These are phyloP conservation scores for Ctenosaura bakeri DNA, from an alignment of 2,797 vertebrate species.

Conservation along the genomic window DNA sequence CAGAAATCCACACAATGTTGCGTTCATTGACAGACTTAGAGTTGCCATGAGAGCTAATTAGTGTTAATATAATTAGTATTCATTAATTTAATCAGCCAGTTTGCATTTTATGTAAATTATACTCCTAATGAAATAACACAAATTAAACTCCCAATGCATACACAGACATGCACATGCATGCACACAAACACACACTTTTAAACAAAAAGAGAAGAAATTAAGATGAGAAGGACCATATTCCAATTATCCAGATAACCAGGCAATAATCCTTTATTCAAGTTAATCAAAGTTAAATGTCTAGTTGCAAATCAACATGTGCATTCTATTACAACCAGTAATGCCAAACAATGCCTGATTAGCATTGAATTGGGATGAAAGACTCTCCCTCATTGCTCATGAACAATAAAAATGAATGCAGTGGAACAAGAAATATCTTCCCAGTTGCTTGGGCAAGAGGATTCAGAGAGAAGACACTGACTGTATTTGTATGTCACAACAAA, in stretches of 20 bases:
- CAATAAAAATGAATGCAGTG: not conserved
- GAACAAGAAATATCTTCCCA: not conserved
- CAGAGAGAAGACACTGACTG: not conserved
- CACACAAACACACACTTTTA: no score
- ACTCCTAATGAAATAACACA: not conserved
- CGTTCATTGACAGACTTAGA: not conserved
- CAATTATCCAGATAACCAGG: not conserved
- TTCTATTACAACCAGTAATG: not conserved
- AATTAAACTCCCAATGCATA: no score
- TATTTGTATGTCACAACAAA: slow-evolving; percentile 9
- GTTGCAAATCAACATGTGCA: not conserved
- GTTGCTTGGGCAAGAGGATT: not conserved
- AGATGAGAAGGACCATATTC: not conserved
- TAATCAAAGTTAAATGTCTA: not conserved
- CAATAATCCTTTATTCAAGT: not conserved
- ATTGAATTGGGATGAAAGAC: not conserved
- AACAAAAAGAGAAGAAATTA: not conserved
- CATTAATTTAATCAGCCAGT: slow-evolving; percentile 26
- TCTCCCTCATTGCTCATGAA: not conserved
- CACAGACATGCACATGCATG: no score
- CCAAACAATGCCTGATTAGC: not conserved
- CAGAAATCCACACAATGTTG: slow-evolving; percentile 22
- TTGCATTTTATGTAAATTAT: slow-evolving; percentile 3
- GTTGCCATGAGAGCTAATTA: slow-evolving; percentile 11
- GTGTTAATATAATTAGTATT: slow-evolving; percentile 1